Conservation (phyloP, 1,140 invertebrate genomes). For the Uloborus diversus region DNA sequence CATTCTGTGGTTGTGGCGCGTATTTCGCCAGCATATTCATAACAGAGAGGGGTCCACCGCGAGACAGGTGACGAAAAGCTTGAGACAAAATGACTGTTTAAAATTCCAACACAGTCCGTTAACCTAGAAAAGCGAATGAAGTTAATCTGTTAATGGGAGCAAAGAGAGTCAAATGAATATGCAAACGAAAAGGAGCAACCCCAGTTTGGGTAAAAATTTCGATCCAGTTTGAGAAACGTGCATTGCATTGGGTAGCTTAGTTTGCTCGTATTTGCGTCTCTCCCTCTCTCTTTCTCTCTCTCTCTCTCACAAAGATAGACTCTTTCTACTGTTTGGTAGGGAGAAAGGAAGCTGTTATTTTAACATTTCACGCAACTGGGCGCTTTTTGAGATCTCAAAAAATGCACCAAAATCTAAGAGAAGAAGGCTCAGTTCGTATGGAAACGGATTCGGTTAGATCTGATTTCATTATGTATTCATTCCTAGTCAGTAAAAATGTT, state of each 20-base stretch:
- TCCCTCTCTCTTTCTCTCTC: background rate
- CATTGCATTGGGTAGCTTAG: constrained; percentile 20
- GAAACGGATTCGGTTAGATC: too few relatives aligned
- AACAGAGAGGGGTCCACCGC: background rate
- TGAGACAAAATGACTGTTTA: constrained; percentile 48
- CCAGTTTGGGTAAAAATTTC: constrained; percentile 17
- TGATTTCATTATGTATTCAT: too few relatives aligned
- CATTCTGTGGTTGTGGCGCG: too few relatives aligned
- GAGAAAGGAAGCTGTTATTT: too few relatives aligned
- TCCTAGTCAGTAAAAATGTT: too few relatives aligned
- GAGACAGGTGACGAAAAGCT: constrained; percentile 25
- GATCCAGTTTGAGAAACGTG: constrained; percentile 40
- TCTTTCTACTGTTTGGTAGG: too few relatives aligned
- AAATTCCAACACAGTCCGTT: constrained; percentile 51
- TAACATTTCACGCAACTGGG: too few relatives aligned
- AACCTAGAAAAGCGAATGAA: constrained; percentile 48
- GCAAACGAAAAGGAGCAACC: constrained; percentile 30
- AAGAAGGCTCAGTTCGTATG: too few relatives aligned
- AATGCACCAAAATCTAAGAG: too few relatives aligned
- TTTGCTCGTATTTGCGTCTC: constrained; percentile 10
- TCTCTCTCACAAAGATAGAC: too few relatives aligned
- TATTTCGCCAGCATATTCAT: constrained; percentile 39
- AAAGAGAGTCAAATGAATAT: constrained; percentile 52
- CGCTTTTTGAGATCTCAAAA: too few relatives aligned
- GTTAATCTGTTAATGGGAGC: constrained; percentile 54